Evolutionary conservation across 2,113 vertebrate genomes (phyloP), one percentile per base, ranked within the genome.

Genomic region (Toxotes jaculatrix): DNA sequence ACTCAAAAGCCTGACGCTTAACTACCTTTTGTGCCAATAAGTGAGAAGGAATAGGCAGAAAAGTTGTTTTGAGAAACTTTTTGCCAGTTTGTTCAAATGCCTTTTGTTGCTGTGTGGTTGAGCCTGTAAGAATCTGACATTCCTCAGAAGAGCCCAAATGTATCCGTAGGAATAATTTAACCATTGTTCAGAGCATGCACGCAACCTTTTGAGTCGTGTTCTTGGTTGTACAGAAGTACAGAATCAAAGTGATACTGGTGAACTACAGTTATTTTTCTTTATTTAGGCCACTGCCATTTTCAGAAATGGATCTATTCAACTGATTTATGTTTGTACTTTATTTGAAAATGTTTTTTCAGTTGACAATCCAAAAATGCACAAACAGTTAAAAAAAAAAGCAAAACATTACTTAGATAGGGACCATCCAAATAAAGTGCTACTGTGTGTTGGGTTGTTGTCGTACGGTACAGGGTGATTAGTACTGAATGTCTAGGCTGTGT

Each of bases 11-110:
- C 72, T 67, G 62, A 78, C 61, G 64, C 72, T 91, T 77, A 43
- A 86, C 83, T 86, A 75, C 89, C 76, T 88, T 88, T 77, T 84
- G 87, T 86, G 83, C 87, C 87, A 83, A 86, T 68, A 73, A 57
- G 47, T 32, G 17, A 53, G 47, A 57, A 45, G 21, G 32, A 49
- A 47, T 60, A 64, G 13, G 45, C 31, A 61, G 9, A 23, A 67
- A n/a, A 67, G 14, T 19, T 49, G 43, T 40, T 13, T 40, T 19
- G 42, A 21, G 36, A 61, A 65, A 83, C 4, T 1, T 43, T 40
- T 27, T 62, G 2, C 34, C 17, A 40, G 51, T 83, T 67, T 77
- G 7, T 61, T 47, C 45, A 31, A 81, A 77, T 70, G 51, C 76
- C 61, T 86, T 79, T 21, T 34, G 40, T 77, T 75, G 73, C 70